These are phyloP conservation scores for Stenichneumon culpator DNA, from an alignment of 2,888 invertebrate species.

Conservation along the genomic window DNA sequence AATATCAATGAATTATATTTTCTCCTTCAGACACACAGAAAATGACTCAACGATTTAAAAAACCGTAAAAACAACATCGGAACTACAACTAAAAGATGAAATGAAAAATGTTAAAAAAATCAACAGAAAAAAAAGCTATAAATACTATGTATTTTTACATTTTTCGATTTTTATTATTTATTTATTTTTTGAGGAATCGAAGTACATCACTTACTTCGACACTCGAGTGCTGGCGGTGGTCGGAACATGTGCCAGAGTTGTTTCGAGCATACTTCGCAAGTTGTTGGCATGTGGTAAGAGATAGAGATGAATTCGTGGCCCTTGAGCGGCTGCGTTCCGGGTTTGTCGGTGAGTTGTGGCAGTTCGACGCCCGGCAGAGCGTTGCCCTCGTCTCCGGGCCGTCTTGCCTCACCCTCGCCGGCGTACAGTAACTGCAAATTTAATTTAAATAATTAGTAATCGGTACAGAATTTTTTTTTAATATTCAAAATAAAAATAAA, in stretches of 20 bases:
- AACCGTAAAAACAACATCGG: background rate
- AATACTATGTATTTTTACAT: background rate
- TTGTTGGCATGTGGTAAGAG: slow-evolving; percentile 99
- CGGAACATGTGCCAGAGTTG: slow-evolving; percentile 99
- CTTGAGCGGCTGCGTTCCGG: slow-evolving; percentile 91
- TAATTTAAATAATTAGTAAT: slow-evolving; percentile 33
- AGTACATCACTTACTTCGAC: slow-evolving; percentile 90
- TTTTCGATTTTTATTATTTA: background rate
- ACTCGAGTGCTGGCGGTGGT: slow-evolving; percentile 98
- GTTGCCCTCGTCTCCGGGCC: slow-evolving; percentile 89
- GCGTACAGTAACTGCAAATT: slow-evolving; percentile 95
- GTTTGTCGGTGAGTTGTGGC: slow-evolving; percentile 87
- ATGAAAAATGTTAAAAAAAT: background rate
- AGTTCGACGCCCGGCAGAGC: slow-evolving; percentile 86
- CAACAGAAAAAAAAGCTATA: background rate
- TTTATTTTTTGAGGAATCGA: slow-evolving; percentile 27
- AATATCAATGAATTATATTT: background rate
- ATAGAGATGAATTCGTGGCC: slow-evolving; percentile 98
- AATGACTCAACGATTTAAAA: background rate
- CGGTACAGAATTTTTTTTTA: background rate
- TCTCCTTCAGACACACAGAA: background rate
- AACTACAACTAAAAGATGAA: background rate
- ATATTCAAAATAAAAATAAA: no score
- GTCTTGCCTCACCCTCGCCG: slow-evolving; percentile 96
- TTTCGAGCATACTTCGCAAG: slow-evolving; percentile 98